Evolutionary conservation across 2,113 vertebrate genomes (phyloP).

Genomic region (Anoplopoma fimbria): DNA sequence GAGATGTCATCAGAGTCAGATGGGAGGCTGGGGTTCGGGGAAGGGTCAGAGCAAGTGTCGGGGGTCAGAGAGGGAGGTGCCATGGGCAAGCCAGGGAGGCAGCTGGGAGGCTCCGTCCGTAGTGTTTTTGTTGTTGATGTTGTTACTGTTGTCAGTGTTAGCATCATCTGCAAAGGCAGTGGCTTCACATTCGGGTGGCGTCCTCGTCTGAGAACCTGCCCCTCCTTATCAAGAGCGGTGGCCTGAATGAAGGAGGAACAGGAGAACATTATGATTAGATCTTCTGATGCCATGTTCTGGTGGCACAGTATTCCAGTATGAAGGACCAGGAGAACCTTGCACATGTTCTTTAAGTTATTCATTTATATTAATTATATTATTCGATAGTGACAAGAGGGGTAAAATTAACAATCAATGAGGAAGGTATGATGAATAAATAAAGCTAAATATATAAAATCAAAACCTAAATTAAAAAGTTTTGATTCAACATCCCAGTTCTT

Average conservation of each 20-base stretch:
- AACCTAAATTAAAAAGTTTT: neutral
- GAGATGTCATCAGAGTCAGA: slow-evolving; percentile 80
- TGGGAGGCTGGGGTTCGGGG: slow-evolving; percentile 49
- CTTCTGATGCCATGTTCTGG: neutral
- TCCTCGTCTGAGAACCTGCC: slow-evolving; percentile 99
- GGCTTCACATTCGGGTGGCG: slow-evolving; percentile 97
- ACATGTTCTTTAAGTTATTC: neutral
- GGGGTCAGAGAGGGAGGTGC: slow-evolving; percentile 65
- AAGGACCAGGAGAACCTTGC: slow-evolving; percentile 38
- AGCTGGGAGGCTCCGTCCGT: slow-evolving; percentile 60
- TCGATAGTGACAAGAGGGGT: slow-evolving; percentile 3
- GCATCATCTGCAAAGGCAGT: slow-evolving; percentile 30
- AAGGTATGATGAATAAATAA: neutral
- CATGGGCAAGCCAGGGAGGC: slow-evolving; percentile 67
- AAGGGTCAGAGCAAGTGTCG: slow-evolving; percentile 50
- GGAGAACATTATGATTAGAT: slow-evolving; percentile 1
- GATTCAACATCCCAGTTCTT: neutral
- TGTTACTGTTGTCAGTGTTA: slow-evolving; percentile 46
- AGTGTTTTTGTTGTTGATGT: slow-evolving; percentile 41
- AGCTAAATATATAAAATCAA: neutral
- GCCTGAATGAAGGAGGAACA: slow-evolving; percentile 79
- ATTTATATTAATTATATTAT: neutral
- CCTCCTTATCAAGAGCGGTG: slow-evolving; percentile 99
- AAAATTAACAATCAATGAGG: neutral
- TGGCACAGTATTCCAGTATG: neutral